phyloP scores from a whole-genome alignment of 2,888 invertebrate species.

The Trissolcus japonicus region DNA sequence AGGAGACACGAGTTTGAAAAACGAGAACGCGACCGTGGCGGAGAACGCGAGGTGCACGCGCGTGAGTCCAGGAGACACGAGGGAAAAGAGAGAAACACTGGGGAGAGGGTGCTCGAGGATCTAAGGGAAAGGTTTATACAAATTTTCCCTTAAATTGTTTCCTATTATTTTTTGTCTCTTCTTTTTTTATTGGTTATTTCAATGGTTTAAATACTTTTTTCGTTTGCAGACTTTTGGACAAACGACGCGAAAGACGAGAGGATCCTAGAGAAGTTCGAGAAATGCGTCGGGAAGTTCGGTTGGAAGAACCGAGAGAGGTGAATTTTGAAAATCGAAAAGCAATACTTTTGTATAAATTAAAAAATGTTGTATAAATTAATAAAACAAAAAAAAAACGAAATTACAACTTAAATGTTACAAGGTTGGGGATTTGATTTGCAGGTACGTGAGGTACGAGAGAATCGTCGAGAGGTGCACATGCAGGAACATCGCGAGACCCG shows the following conservation, averaged over 20 bases:
- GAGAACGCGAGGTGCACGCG: constrained; percentile 67
- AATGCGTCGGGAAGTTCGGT: constrained; percentile 68
- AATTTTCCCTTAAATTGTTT: not conserved
- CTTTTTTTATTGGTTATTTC: not conserved
- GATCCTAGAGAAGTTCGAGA: constrained; percentile 70
- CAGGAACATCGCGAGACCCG: constrained; percentile 71
- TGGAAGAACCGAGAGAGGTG: constrained; percentile 65
- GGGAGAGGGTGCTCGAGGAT: constrained; percentile 84
- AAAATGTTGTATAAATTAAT: too few relatives aligned
- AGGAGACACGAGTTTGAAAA: constrained; percentile 70
- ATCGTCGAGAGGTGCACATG: constrained; percentile 68
- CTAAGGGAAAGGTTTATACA: constrained; percentile 80
- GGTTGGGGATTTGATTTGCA: constrained; percentile 5
- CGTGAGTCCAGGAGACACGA: constrained; percentile 76
- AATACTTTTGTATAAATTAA: too few relatives aligned
- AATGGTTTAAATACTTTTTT: not conserved
- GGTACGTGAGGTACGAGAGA: constrained; percentile 61
- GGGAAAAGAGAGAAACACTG: constrained; percentile 77
- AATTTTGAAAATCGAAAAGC: too few relatives aligned
- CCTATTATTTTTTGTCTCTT: not conserved
- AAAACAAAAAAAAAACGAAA: too few relatives aligned
- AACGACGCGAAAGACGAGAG: constrained; percentile 72
- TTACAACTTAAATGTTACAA: not conserved
- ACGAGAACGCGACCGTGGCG: constrained; percentile 65
- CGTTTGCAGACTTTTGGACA: constrained; percentile 68